Percentiles rank a stretch among this genome's conserved stretches.
phyloP scores from a whole-genome alignment of 1,140 invertebrate species.

The Camponotus pennsylvanicus region DNA sequence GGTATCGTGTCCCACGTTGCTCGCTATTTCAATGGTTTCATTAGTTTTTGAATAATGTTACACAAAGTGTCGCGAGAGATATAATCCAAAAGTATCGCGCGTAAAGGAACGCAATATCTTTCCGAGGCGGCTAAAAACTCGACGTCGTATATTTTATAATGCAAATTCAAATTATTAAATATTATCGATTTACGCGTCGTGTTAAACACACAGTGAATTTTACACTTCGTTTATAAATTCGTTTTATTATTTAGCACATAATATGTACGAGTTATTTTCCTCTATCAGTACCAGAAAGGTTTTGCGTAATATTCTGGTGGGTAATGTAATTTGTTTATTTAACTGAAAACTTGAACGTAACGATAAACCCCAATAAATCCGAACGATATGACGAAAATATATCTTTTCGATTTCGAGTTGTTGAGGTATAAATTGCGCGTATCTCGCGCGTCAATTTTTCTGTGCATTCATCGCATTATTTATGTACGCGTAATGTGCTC shows the following conservation, averaged over 20 bases:
- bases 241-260: slow-evolving; percentile 29
- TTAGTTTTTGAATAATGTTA: slow-evolving; percentile 39
- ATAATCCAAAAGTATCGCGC: background rate
- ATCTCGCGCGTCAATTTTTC: background rate
- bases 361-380: background rate
- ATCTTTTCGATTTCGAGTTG: background rate
- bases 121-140: background rate
- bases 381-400: slow-evolving; percentile 7
- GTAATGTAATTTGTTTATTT: slow-evolving; percentile 46
- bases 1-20: background rate
- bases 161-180: slow-evolving; percentile 37
- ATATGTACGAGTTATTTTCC: background rate
- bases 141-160: slow-evolving; percentile 23
- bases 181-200: background rate
- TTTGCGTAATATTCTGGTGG: background rate
- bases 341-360: slow-evolving; percentile 11
- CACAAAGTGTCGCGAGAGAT: slow-evolving; percentile 42
- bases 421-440: background rate
- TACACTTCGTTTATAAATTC: slow-evolving; percentile 6
- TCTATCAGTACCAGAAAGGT: background rate
- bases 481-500: background rate
- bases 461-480: slow-evolving; percentile 7
- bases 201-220: background rate
- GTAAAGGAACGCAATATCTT: slow-evolving; percentile 36
- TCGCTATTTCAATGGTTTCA: slow-evolving; percentile 25